Conservation (phyloP, 2,888 invertebrate genomes). For the Lepidochitona cinerea region DNA sequence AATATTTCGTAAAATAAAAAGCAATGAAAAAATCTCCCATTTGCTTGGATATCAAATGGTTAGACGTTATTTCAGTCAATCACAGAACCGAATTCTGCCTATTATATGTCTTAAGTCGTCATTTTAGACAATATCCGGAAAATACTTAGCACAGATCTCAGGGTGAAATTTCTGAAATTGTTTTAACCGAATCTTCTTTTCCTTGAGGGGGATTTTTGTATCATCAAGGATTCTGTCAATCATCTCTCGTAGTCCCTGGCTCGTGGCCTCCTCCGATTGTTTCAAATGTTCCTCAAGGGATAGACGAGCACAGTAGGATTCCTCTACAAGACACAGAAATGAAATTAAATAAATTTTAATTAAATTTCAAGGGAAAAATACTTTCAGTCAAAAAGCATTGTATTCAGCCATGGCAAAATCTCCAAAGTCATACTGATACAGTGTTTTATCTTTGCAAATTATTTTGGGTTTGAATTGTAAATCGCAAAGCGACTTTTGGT, state of each 20-base stretch:
- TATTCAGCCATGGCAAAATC: too few species aligned
- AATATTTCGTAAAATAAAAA: too few species aligned
- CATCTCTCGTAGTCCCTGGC: slow-evolving; percentile 55
- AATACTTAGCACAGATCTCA: slow-evolving; percentile 58
- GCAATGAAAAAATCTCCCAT: too few species aligned
- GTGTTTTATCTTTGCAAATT: too few species aligned
- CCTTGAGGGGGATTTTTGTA: slow-evolving; percentile 62
- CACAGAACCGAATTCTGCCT: not conserved
- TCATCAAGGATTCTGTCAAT: slow-evolving; percentile 68
- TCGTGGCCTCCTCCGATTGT: slow-evolving; percentile 55
- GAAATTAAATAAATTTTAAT: too few species aligned
- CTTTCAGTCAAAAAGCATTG: too few species aligned
- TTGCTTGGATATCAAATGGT: too few species aligned
- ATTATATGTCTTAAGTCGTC: not conserved
- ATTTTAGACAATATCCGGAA: slow-evolving; percentile 45
- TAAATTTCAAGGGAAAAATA: too few species aligned
- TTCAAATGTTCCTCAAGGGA: slow-evolving; percentile 48
- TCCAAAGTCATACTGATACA: too few species aligned
- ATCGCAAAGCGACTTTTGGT: too few species aligned
- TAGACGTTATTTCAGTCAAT: too few species aligned
- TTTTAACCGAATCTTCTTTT: slow-evolving; percentile 66
- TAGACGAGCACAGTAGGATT: slow-evolving; percentile 55
- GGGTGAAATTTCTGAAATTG: slow-evolving; percentile 67
- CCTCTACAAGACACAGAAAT: slow-evolving; percentile 39
- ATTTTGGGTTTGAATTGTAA: too few species aligned